Evolutionary conservation across 2,888 invertebrate species (phyloP), one percentile per base, ranked within the genome.

Genomic region (Amblyjoppa proteus): DNA sequence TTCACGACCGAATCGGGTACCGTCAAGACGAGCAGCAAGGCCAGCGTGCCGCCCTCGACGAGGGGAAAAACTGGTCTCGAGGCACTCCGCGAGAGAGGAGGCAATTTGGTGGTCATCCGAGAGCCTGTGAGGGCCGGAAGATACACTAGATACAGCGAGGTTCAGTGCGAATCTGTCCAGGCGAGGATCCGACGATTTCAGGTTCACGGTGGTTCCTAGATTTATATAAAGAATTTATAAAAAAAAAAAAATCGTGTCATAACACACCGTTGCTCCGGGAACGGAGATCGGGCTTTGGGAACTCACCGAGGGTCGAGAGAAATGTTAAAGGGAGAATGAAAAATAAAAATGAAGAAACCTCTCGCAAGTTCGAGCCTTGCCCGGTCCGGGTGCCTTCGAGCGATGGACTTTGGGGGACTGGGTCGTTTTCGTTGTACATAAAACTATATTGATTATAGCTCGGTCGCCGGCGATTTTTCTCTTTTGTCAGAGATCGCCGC

Each of bases 121-220:
- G 95, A 95, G 87, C 94, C 94, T 0, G 94, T 94, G 6, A 91
- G 94, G 64, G 94, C 94, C 3, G 94, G 94, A 16, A 91, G 93
- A 51, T 95, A 94, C 89, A 94, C 94, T 51, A 92, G 94, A 75
- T 94, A 94, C 89, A 94, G 94, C 89, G 95, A 95, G 87, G 94
- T 95, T 61, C 95, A 95, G 84, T 95, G 95, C 89, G 95, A 95
- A 85, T 94, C 95, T 34, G 94, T 95, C 3, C 94, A 95, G 88
- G 94, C 95, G 45, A 91, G 95, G 69, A 95, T 95, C 83, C 93
- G 94, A 66, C 93, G 94, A 84, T 93, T 95, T 76, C 94, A 95
- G 87, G 92, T 94, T 2, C 94, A 94, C 58, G 93, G 92, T 28
- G 92, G 91, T n/a, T 92, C 93, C 81, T 93, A 93, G 89, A 86